These are phyloP conservation scores for Balanococcus diminutus DNA, from an alignment of 2,888 invertebrate genomes.

Conservation along the genomic window DNA sequence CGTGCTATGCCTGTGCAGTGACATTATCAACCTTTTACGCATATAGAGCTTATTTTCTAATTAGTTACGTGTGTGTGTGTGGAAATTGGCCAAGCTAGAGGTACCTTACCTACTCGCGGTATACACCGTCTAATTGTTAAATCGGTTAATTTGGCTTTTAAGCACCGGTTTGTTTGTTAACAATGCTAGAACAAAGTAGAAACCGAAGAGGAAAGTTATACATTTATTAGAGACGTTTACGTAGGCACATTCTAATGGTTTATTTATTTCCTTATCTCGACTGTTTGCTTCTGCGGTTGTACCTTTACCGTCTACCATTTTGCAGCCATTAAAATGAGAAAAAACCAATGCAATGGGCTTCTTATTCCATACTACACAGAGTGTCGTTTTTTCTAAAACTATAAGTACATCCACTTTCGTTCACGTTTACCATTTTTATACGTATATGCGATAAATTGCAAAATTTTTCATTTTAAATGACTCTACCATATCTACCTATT, in stretches of 20 bases:
- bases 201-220: slow-evolving; percentile 34
- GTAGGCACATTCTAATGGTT: slow-evolving; percentile 25
- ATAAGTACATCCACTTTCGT: not conserved
- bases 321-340: not conserved
- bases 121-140: not conserved
- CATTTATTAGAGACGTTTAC: slow-evolving; percentile 12
- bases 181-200: slow-evolving; percentile 31
- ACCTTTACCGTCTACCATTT: not conserved
- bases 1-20: not conserved
- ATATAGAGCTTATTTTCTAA: not conserved
- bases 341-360: not conserved
- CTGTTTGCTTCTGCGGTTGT: slow-evolving; percentile 3
- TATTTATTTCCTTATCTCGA: slow-evolving; percentile 37
- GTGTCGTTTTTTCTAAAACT: not conserved
- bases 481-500: no score
- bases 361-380: not conserved
- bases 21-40: not conserved
- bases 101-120: not conserved
- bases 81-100: not conserved
- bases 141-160: slow-evolving; percentile 26
- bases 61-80: not conserved
- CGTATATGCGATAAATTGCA: not conserved
- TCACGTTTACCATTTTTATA: not conserved
- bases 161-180: slow-evolving; percentile 30
- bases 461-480: not conserved